phyloP scores from a whole-genome alignment of 2,888 invertebrate species.

The Deroplatys truncata region DNA sequence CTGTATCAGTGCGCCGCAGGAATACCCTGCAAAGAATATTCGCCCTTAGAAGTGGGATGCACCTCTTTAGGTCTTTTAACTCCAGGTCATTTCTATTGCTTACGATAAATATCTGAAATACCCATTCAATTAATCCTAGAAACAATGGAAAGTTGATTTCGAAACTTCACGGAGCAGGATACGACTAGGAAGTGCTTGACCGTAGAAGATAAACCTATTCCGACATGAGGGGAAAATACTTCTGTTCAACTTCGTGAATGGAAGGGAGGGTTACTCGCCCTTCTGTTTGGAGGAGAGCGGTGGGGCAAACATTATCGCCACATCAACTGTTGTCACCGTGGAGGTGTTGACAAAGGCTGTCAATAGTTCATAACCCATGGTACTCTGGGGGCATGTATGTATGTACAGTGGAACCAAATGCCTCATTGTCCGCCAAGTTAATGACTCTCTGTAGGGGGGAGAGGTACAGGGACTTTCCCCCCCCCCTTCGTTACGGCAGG shows the following conservation, averaged over 20 bases:
- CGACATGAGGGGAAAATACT: too few relatives aligned
- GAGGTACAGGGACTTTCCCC: background rate
- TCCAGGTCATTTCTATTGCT: too few relatives aligned
- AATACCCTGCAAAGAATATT: too few relatives aligned
- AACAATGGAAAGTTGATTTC: too few relatives aligned
- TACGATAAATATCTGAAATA: too few relatives aligned
- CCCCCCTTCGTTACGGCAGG: background rate
- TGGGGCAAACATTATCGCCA: background rate
- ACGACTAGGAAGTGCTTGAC: too few relatives aligned
- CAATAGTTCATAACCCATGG: background rate
- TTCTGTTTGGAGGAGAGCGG: background rate
- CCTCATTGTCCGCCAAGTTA: background rate
- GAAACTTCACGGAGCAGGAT: too few relatives aligned
- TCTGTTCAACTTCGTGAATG: background rate
- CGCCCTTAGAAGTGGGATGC: too few relatives aligned
- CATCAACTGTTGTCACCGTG: background rate
- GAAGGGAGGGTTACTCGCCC: background rate
- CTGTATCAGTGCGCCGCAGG: too few relatives aligned
- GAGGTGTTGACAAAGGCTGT: conserved; percentile 2
- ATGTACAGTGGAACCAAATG: background rate
- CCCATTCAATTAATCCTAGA: too few relatives aligned
- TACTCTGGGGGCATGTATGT: background rate
- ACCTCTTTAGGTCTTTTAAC: too few relatives aligned
- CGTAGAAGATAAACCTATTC: too few relatives aligned
- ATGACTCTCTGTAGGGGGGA: background rate